Conservation (phyloP, 2,888 invertebrate species). For the Drosophila mettleri region DNA sequence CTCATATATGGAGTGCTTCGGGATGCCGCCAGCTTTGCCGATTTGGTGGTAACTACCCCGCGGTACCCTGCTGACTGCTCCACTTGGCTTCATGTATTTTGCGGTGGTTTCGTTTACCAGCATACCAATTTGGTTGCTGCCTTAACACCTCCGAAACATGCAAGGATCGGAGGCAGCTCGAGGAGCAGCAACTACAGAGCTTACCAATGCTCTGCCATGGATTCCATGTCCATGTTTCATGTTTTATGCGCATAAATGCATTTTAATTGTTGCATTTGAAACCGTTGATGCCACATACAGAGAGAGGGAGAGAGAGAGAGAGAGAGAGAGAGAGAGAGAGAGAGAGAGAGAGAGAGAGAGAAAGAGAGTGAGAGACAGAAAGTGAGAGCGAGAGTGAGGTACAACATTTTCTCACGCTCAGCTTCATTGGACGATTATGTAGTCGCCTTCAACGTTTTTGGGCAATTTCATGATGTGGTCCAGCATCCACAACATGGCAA, state of each 20-base stretch:
- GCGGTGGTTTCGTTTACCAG: conserved; percentile 70
- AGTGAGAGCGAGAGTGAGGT: neutral
- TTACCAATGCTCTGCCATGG: conserved; percentile 26
- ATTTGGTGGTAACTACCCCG: conserved; percentile 38
- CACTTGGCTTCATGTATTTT: conserved; percentile 23
- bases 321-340: neutral
- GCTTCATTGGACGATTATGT: conserved; percentile 39
- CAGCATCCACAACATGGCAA: conserved; percentile 44
- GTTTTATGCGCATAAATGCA: conserved; percentile 67
- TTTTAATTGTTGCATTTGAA: conserved; percentile 64
- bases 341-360: conserved; percentile 1
- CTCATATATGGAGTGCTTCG: conserved; percentile 72
- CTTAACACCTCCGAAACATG: conserved; percentile 72
- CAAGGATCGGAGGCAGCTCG: conserved; percentile 44
- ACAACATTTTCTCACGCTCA: conserved; percentile 65
- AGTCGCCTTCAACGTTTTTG: conserved; percentile 40
- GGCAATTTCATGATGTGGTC: conserved; percentile 58
- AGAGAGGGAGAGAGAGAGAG: neutral
- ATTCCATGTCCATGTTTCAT: conserved; percentile 64
- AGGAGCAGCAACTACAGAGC: neutral
- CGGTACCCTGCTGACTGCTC: neutral
- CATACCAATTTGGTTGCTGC: conserved; percentile 70
- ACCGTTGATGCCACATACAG: conserved; percentile 7
- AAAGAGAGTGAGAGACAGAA: neutral
- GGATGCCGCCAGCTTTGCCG: conserved; percentile 65